phyloP scores from a whole-genome alignment of 2,113 vertebrate genomes.

The Corythornis madagascariensis region DNA sequence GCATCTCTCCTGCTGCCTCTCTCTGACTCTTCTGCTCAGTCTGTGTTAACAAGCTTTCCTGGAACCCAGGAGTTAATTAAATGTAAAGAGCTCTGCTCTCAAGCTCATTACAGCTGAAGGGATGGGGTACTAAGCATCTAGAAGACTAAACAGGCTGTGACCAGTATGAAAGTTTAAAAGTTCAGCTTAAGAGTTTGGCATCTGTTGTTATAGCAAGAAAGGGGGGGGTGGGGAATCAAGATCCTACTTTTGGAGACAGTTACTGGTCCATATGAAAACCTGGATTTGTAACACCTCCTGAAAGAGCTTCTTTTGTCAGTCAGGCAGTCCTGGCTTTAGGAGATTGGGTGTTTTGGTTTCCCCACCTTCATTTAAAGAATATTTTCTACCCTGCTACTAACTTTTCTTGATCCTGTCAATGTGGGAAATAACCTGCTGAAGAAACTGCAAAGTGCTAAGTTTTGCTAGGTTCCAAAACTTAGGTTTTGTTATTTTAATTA shows the following conservation, averaged over 20 bases:
- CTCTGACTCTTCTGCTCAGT: background rate
- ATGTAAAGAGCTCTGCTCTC: slow-evolving; percentile 30
- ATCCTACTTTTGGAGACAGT: background rate
- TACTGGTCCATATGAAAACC: background rate
- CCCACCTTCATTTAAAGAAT: background rate
- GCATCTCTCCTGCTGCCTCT: background rate
- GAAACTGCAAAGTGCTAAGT: background rate
- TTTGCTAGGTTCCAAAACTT: background rate
- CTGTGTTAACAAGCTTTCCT: slow-evolving; percentile 23
- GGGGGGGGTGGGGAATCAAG: background rate
- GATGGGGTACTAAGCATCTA: background rate
- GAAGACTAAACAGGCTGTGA: background rate
- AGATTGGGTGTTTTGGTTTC: background rate
- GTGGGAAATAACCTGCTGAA: background rate
- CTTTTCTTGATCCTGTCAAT: background rate
- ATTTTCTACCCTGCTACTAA: background rate
- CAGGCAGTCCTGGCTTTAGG: background rate
- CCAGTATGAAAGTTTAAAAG: background rate
- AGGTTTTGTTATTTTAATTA: background rate
- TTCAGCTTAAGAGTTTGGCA: background rate
- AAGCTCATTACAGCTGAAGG: background rate
- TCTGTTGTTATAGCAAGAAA: background rate
- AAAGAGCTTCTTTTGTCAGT: background rate
- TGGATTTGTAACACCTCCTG: background rate
- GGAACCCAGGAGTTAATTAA: slow-evolving; percentile 32